Conservation (phyloP, 2,797 vertebrate species). For the Pseudotriccus pelzelni region DNA sequence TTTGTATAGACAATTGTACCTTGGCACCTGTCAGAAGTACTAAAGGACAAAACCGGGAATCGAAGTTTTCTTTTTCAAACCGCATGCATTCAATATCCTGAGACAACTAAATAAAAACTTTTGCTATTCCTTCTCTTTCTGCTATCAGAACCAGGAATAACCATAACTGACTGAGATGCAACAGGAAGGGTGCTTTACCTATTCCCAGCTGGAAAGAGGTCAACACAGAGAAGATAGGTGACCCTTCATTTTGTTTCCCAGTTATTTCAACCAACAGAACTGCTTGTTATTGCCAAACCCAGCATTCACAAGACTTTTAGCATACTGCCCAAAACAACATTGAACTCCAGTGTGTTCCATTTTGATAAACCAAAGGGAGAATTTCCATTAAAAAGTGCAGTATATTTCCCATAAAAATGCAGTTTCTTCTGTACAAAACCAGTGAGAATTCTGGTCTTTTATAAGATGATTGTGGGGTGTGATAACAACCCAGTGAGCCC, state of each 20-base stretch:
- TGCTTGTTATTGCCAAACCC: not conserved
- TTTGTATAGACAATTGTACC: constrained; percentile 17
- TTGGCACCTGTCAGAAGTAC: not conserved
- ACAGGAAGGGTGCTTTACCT: not conserved
- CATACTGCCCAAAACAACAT: not conserved
- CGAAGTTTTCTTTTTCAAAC: constrained; percentile 16
- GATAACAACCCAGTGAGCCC: not conserved
- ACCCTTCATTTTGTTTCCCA: not conserved
- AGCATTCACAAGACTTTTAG: not conserved
- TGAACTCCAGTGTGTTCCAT: not conserved
- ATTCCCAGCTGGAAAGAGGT: not conserved
- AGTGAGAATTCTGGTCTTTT: not conserved
- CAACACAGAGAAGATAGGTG: not conserved
- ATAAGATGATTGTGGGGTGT: not conserved
- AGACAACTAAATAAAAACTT: not conserved
- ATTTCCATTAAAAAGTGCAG: not conserved
- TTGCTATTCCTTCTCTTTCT: not conserved
- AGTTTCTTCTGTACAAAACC: not conserved
- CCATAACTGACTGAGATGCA: not conserved
- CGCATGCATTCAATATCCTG: not conserved
- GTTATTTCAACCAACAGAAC: not conserved
- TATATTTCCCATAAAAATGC: not conserved
- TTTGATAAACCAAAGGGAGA: not conserved
- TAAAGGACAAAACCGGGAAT: constrained; percentile 27
- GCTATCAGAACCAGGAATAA: not conserved